Base-by-base conservation (phyloP, 2,113 vertebrate genomes). In the Trinectes maculatus region DNA sequence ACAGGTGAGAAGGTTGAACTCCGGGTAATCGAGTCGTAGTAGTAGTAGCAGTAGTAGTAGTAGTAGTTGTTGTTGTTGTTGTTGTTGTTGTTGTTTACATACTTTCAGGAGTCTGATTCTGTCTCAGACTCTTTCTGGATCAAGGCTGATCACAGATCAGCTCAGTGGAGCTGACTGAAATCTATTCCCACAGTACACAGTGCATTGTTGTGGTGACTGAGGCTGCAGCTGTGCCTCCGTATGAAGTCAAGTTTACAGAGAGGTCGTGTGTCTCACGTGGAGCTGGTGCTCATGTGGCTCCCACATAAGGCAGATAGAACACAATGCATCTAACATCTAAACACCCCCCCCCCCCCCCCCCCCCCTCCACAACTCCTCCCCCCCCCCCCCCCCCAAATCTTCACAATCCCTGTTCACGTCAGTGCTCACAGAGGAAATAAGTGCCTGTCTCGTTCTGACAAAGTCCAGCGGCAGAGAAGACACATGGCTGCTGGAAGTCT, bases 1-100 rank as follows among this genome's bases (percentile, higher is more conserved):
- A 53, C 94, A 98, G 95, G 96, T 97, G 94, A 92, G 8, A 31
- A 11, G 22, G 43, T 44, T 24, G 0, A 2, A n/a, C n/a, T n/a
- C n/a, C n/a, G n/a, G n/a, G n/a, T n/a, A n/a, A n/a, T n/a, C n/a
- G n/a, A n/a, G n/a, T n/a, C n/a, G n/a, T n/a, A n/a, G n/a, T n/a
- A n/a, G n/a, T n/a, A n/a, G n/a, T n/a, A n/a, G n/a, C n/a, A n/a
- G n/a, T n/a, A n/a, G n/a, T n/a, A n/a, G n/a, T n/a, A n/a, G n/a
- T n/a, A n/a, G n/a, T n/a, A n/a, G n/a, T n/a, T n/a, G n/a, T n/a
- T n/a, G n/a, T n/a, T 39, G 25, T 37, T 43, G 0, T 31, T 26
- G 8, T 7, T 2, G 31, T 10, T 33, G 31, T 8, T 33, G 31
- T 3, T 33, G 11, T 9, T n/a, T n/a, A n/a, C n/a, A n/a, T n/a